Evolutionary conservation across 2,797 vertebrate species (phyloP), one percentile per base, ranked within the genome.

Genomic region (Poeciliopsis turneri): DNA sequence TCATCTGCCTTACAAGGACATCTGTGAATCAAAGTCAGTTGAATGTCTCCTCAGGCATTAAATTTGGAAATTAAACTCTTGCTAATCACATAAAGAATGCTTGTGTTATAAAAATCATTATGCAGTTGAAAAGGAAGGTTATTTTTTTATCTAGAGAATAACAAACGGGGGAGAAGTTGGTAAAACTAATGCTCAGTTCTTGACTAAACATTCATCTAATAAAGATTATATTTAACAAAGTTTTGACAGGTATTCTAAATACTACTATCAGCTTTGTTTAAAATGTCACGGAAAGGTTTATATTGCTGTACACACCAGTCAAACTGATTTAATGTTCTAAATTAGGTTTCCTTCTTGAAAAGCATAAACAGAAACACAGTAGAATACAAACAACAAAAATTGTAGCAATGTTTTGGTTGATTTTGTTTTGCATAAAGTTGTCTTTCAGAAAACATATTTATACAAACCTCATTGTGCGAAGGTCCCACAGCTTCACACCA

Each of bases 401-500:
- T 45, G 2, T 28, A 18, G 25, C 25, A 36, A 11, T 46, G 18
- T 11, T 46, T 30, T 45, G 18, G n/a, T 43, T 30, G 11, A 15
- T 71, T 74, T 30, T 72, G 28, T 49, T 55, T 71, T 33, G 9
- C 18, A 33, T n/a, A 6, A n/a, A 72, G 28, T 16, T 25, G 59
- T n/a, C 39, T 25, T 7, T 23, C n/a, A 41, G 12, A 83, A 77
- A 1, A 61, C 49, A 47, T 30, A 30, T 66, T 59, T 47, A 77
- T 66, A 86, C 93, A 84, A 91, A 98, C 98, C 96, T 96, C 79
- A 97, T 87, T 25, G 95, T 97, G 68, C 98, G 96, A 79, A 98
- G 89, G 92, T 98, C 98, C 98, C 98, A 99, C 7, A 98, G 87
- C 89, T 96, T 97, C 28, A 98, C 86, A 8, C 96, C 97, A 43